Base-by-base conservation (phyloP, 2,113 vertebrate genomes). In the Antechinus flavipes region DNA sequence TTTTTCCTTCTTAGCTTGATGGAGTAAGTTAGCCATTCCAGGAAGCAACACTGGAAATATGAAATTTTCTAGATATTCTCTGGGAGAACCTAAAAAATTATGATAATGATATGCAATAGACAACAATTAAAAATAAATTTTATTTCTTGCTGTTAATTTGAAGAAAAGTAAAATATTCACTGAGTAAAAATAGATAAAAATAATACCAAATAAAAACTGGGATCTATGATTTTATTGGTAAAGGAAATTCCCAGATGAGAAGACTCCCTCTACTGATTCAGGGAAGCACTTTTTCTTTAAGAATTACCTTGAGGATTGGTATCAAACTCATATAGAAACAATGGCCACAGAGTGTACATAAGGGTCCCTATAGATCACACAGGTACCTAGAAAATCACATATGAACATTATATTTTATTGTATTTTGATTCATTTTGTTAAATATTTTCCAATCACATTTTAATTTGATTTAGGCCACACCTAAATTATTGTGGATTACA, bases 1-100 rank as follows among this genome's bases (percentile, higher is more conserved):
- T 49, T 98, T 98, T 1, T 99, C 98, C 91, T 98, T 99, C 97
- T 98, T 97, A 50, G 99, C 99, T 97, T 98, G 98, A 30, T 97
- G 98, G 93, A 99, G 98, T 92, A 99, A 97, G 52, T 98, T 99
- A 76, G 98, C 98, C 97, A 99, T 95, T 92, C 99, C 99, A 0
- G 99, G 99, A 24, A 99, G 91, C 95, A 99, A 98, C 54, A 99
- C 98, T 26, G 99, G 99, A 97, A 99, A 99, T 95, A 99, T 90
- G 55, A 93, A 98, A 76, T 56, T 96, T 97, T 99, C 99, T 91
- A 99, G 94, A 94, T 98, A 99, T 42, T 96, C 92, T 7, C 3
- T 97, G 94, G 98, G 97, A 93, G 99, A 98, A 98, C 98, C 99
- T 99, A 98, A 52, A 56, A 97, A 97, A 96, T 30, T 97, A 93